Evolutionary conservation across 2,113 vertebrate genomes (phyloP).

Genomic region (Scartelaos histophorus): DNA sequence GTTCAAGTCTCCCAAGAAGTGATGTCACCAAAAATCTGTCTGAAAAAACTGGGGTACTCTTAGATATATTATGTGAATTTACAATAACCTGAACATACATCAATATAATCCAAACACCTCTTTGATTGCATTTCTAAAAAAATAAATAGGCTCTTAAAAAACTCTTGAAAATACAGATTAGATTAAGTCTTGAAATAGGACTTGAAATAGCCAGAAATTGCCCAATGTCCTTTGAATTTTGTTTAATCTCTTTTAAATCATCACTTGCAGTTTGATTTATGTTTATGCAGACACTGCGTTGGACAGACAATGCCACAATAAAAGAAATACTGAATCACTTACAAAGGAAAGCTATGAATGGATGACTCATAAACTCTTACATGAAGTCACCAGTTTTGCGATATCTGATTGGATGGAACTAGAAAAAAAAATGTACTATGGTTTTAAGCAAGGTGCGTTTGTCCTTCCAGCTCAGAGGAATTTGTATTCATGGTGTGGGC

Average conservation of each 20-base stretch:
- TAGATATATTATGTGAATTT: conserved; percentile 12
- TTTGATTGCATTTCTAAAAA: background rate
- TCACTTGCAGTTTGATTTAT: conserved; percentile 52
- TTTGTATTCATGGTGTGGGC: conserved; percentile 77
- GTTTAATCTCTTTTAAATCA: conserved; percentile 57
- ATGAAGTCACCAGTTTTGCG: conserved; percentile 67
- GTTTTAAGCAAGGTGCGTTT: conserved; percentile 72
- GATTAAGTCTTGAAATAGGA: too few relatives aligned
- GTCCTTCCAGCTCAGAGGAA: conserved; percentile 73
- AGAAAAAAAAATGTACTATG: conserved; percentile 37
- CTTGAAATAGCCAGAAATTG: background rate
- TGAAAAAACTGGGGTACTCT: conserved; percentile 34
- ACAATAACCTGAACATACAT: too few relatives aligned
- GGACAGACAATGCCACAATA: conserved; percentile 52
- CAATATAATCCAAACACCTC: background rate
- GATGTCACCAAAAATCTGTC: conserved; percentile 70
- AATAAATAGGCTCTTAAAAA: background rate
- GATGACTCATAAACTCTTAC: conserved; percentile 68
- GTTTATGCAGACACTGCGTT: conserved; percentile 61
- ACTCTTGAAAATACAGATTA: background rate
- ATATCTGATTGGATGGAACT: conserved; percentile 70
- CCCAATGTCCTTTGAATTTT: background rate
- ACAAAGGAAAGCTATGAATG: conserved; percentile 70
- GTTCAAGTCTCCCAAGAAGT: conserved; percentile 70
- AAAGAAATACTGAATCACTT: conserved; percentile 51